Base-by-base conservation (phyloP, 2,797 vertebrate genomes). In the Limosa lapponica region DNA sequence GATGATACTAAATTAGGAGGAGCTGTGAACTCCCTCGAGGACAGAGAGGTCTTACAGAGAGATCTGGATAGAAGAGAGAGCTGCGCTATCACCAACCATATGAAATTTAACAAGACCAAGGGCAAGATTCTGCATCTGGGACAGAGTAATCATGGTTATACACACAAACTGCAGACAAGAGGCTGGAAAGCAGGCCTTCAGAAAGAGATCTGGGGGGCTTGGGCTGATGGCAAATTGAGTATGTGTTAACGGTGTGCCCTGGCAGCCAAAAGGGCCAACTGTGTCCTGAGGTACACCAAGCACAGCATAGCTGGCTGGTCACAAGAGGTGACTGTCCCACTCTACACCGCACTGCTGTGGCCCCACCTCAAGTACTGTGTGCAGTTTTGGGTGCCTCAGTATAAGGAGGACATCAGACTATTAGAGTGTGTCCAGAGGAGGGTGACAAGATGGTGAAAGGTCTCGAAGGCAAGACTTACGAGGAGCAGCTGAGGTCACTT, bases 251-350 rank as follows among this genome's bases (percentile, higher is more conserved):
- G 71, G 27, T 7, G 30, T 22, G 22, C 7, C n/a, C 30, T 39
- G 18, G 9, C 20, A 90, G 41, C 20, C 37, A 75, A 27, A 24
- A 48, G 7, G 4, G 5, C 6, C 48, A 81, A 3, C 23, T 1
- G 0, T 27, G 34, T 57, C 41, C 46, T 66, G 32, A 6, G 8
- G 16, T 13, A 6, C 55, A 16, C 34, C 41, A 41, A 48, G 54
- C 18, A 79, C 6, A 57, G 55, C 41, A 64, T 6, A 0, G 0
- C 8, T 27, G 49, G 28, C 28, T 0, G 0, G 16, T 30, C 0
- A 1, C 41, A 13, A 12, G 16, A 36, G 12, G 11, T 3, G 0
- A 39, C 1, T 32, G 10, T 34, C 18, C 14, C 3, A 8, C 36
- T 27, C 27, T 32, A 8, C 48, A 37, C 23, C 9, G 20, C 16